Evolutionary conservation across 2,113 vertebrate genomes (phyloP).

Genomic region (Pterocles orientalis): DNA sequence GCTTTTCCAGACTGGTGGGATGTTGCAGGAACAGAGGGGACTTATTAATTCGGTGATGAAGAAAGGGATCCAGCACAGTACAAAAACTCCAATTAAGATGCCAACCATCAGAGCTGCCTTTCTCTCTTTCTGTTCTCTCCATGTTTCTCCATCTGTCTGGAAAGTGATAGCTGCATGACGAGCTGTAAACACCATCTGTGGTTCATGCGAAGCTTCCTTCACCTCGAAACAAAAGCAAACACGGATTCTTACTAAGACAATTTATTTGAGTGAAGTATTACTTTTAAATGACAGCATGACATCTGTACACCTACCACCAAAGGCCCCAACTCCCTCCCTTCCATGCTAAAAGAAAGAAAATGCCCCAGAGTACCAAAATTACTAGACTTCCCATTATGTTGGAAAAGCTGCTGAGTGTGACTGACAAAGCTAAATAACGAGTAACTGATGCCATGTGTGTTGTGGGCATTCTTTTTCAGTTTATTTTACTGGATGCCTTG

Average conservation of each 20-base stretch:
- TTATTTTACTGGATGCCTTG: background rate
- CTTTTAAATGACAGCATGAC: slow-evolving; percentile 45
- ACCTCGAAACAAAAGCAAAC: slow-evolving; percentile 68
- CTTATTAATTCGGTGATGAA: slow-evolving; percentile 73
- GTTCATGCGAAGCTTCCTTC: slow-evolving; percentile 54
- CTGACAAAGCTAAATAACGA: slow-evolving; percentile 26
- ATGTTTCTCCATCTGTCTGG: slow-evolving; percentile 65
- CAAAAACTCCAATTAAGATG: slow-evolving; percentile 73
- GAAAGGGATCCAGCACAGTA: slow-evolving; percentile 77
- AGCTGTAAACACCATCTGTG: slow-evolving; percentile 69
- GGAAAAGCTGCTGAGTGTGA: background rate
- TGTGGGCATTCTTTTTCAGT: background rate
- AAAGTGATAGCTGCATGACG: slow-evolving; percentile 43
- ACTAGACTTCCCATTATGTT: background rate
- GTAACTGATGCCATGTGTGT: background rate
- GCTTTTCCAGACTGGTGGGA: slow-evolving; percentile 75
- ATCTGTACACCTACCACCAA: slow-evolving; percentile 31
- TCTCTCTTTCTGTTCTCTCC: slow-evolving; percentile 76
- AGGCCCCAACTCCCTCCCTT: background rate
- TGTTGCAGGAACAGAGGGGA: slow-evolving; percentile 73
- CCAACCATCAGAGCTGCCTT: slow-evolving; percentile 75
- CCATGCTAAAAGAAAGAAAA: background rate
- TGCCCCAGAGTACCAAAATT: background rate
- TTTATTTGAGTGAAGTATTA: slow-evolving; percentile 31
- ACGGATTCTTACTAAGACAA: slow-evolving; percentile 44